Evolutionary conservation across 2,113 vertebrate genomes (phyloP), one percentile per base, ranked within the genome.

Genomic region (Spea multiplicata): DNA sequence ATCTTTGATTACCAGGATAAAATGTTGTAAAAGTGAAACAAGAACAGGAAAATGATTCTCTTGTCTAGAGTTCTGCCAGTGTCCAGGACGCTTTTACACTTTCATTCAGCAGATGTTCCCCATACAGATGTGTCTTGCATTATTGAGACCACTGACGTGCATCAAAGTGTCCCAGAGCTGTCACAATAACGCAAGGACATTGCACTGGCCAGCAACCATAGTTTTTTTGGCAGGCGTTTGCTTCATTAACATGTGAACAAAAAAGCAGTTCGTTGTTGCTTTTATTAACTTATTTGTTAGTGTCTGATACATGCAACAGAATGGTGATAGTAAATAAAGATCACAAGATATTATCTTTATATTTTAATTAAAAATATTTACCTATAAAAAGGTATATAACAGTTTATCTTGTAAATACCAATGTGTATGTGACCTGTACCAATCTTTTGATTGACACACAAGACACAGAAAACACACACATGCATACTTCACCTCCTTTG

Each of bases 101-200:
- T 71, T 78, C 6, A 68, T 78, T 78, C 47, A 57, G 53, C 76
- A 71, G 76, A 72, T 78, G 76, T 78, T 57, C 76, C 65, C 57
- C 47, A 71, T 78, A 78, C 76, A 78, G 76, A 78, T 78, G 76
- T 72, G 69, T 72, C 68, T 71, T 78, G 68, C 76, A 78, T 78
- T 71, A 65, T 78, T 78, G 48, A 71, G 68, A 72, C 68, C 69
- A 78, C 69, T 71, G 68, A 71, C 48, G 69, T 64, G 68, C 68
- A 66, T 78, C 76, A 78, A 72, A 78, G 76, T 52, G 68, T 72
- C 69, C 68, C 76, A 65, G 44, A 71, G 76, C 76, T 78, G 76
- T 78, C 69, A 65, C 59, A 65, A 53, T 72, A 78, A 64, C 61
- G 71, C 69, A 78, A 72, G 76, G 75, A 78, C 76, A 65, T 50